Evolutionary conservation across 2,888 invertebrate species (phyloP), one percentile per base, ranked within the genome.

Genomic region (Iselma pallidipennis): DNA sequence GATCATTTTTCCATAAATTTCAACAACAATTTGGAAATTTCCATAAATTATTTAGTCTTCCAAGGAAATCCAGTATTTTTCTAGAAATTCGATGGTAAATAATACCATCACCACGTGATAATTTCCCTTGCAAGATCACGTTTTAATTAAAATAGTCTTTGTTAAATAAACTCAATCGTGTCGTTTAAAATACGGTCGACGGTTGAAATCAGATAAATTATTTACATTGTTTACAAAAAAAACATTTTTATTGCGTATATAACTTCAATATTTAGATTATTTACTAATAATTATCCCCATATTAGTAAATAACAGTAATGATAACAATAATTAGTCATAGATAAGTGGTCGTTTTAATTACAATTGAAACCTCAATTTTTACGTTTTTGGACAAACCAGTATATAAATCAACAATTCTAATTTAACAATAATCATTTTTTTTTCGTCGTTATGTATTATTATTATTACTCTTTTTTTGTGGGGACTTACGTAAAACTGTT

Each of bases 271-370:
- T 51, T 50, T n/a, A 25, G 28, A 25, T 21, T 28, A 51, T 51
- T 51, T 51, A 28, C 51, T 28, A 51, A 51, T 51, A 19, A 26
- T 50, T 50, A 12, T 28, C 12, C 51, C 16, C 16, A 51, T 26
- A 26, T 28, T 29, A 29, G 16, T 16, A 51, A 51, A 26, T 51
- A 51, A 51, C 51, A 21, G 29, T 26, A 51, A 28, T 51, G 31
- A 51, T 51, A 51, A 29, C 29, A 26, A 29, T 19, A 26, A 51
- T 51, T 29, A 51, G 51, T 51, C 51, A 51, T 26, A 29, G 51
- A 51, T 51, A 51, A 31, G 29, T n/a, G 6, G 28, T 1, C 14
- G n/a, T 51, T 29, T 51, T 51, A 21, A 50, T 50, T 28, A 29
- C 7, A 37, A 37, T 37, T n/a, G 19, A 37, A 37, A 37, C 37